Percentiles rank a stretch among this genome's conserved stretches.
Evolutionary conservation across 2,888 invertebrate species (phyloP).

Genomic region (Iselma pallidipennis): DNA sequence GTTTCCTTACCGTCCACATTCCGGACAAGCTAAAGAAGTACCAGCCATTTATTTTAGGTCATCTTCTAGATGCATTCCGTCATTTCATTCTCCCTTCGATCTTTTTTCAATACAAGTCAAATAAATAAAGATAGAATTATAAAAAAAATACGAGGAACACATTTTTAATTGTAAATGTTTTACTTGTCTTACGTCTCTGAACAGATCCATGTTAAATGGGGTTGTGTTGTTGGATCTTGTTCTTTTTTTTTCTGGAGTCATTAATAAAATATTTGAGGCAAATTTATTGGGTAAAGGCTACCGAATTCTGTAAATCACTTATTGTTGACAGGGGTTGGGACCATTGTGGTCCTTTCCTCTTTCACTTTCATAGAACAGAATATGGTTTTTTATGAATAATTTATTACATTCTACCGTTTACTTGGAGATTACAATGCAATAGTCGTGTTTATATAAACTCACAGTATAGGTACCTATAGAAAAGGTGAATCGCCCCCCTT

Average conservation of each 20-base stretch:
- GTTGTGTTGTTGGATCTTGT: background rate
- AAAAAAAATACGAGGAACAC: background rate
- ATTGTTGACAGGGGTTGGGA: background rate
- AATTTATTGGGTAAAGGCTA: background rate
- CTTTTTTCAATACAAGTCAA: background rate
- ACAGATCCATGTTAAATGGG: background rate
- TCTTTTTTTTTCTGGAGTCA: background rate
- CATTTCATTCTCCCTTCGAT: background rate
- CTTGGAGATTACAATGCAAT: background rate
- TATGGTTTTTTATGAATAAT: background rate
- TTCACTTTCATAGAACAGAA: no score
- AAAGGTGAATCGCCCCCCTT: background rate
- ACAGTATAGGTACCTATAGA: background rate
- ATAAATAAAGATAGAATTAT: background rate
- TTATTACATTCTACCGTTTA: background rate
- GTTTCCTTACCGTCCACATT: constrained; percentile 1
- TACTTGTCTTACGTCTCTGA: no score
- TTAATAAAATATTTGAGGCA: background rate
- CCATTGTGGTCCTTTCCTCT: no score
- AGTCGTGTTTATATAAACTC: background rate
- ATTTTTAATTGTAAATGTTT: background rate
- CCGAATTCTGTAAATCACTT: constrained; percentile 1
- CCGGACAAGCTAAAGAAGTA: background rate
- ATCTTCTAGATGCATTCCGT: background rate
- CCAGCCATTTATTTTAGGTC: background rate